A percentile compares a stretch with the other conserved stretches of the same genome.
phyloP scores from a whole-genome alignment of 2,113 vertebrate genomes.

The Elephantulus edwardii region DNA sequence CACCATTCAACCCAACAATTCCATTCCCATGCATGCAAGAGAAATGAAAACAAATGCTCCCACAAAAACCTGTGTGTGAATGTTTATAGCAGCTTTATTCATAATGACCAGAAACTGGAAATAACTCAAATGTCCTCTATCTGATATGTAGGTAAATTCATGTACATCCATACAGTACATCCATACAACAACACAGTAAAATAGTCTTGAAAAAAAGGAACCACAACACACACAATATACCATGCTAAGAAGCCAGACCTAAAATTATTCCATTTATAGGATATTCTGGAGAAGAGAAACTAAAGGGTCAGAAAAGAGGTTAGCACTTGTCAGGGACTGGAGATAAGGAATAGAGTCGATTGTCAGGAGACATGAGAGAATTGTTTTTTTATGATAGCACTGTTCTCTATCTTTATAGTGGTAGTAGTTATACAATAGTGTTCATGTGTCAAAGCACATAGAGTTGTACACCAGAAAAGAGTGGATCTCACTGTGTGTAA shows the following conservation, averaged over 20 bases:
- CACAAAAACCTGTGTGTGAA: background rate
- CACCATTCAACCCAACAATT: conserved; percentile 16
- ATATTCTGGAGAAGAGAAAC: conserved; percentile 30
- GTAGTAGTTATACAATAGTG: background rate
- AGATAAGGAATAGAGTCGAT: background rate
- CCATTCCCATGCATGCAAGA: background rate
- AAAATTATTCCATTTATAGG: conserved; percentile 20
- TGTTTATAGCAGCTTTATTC: conserved; percentile 20
- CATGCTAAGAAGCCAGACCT: conserved; percentile 1
- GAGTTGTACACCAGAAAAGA: background rate
- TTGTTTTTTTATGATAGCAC: background rate
- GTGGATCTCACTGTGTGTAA: conserved; percentile 12
- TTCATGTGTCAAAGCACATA: background rate
- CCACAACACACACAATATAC: no score
- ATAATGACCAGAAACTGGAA: conserved; percentile 8
- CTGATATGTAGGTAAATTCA: background rate
- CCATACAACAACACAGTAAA: background rate
- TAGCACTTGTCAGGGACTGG: background rate
- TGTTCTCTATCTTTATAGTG: background rate
- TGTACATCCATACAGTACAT: background rate
- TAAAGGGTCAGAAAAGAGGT: background rate
- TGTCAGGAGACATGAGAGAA: background rate
- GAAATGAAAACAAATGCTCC: conserved; percentile 22
- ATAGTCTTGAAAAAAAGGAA: no score
- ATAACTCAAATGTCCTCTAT: background rate